Conservation (phyloP, 2,888 invertebrate species). For the Epinotia nisella region DNA sequence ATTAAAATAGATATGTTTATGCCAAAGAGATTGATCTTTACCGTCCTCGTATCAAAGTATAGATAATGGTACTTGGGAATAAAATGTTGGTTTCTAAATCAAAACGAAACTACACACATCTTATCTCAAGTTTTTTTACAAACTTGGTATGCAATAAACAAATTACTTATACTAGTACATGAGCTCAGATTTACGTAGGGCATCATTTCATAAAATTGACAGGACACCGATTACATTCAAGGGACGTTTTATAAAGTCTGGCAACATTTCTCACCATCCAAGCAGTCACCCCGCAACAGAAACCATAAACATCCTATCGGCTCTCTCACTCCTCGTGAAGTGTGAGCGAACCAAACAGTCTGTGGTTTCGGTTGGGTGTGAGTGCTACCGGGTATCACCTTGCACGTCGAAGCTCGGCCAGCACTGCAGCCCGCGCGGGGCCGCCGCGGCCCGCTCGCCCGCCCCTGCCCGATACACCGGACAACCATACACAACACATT, state of each 20-base stretch:
- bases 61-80: background rate
- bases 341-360: background rate
- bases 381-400: slow-evolving; percentile 70
- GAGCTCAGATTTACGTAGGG: background rate
- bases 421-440: slow-evolving; percentile 83
- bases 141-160: background rate
- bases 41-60: background rate
- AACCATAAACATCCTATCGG: background rate
- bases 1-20: background rate
- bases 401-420: slow-evolving; percentile 87
- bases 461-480: slow-evolving; percentile 46
- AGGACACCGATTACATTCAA: background rate
- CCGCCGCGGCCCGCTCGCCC: slow-evolving; percentile 60
- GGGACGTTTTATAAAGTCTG: slow-evolving; percentile 5
- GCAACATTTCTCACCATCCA: slow-evolving; percentile 19
- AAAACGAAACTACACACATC: too few relatives aligned
- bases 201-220: background rate
- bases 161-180: background rate
- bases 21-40: background rate
- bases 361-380: background rate
- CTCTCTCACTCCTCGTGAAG: background rate
- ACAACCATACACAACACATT: slow-evolving; percentile 45
- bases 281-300: background rate
- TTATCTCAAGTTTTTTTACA: background rate
- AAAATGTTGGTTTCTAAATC: too few relatives aligned